Evolutionary conservation across 1,140 invertebrate species (phyloP).

Genomic region (Liolophura sinensis): DNA sequence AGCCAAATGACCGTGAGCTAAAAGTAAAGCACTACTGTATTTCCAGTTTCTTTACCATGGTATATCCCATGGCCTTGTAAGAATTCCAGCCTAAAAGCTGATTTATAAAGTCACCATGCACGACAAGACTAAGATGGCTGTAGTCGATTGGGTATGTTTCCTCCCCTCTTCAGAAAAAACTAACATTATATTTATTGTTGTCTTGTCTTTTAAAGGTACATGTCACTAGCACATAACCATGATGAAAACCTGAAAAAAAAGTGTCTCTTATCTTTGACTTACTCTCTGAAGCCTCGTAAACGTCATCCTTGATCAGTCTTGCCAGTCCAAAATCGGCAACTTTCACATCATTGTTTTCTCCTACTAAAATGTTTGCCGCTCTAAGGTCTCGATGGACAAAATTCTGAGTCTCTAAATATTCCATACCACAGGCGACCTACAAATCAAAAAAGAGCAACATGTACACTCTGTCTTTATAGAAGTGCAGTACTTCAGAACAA

Average conservation of each 20-base stretch:
- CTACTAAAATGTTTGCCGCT: conserved; percentile 78
- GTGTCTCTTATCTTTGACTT: conserved; percentile 13
- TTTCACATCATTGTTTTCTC: conserved; percentile 85
- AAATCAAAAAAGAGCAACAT: conserved; percentile 8
- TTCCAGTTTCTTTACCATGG: no score
- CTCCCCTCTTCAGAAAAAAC: no score
- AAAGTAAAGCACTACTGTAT: no score
- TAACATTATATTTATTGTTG: background rate
- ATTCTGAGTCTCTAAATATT: conserved; percentile 89
- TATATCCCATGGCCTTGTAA: no score
- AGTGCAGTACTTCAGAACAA: no score
- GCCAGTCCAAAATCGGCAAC: conserved; percentile 98
- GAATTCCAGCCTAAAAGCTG: no score
- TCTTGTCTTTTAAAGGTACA: background rate
- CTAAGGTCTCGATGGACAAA: conserved; percentile 60
- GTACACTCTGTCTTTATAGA: no score
- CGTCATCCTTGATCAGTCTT: conserved; percentile 87
- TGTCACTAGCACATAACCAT: background rate
- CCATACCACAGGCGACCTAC: conserved; percentile 76
- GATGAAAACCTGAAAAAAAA: background rate
- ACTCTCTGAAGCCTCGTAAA: conserved; percentile 93
- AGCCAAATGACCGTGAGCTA: no score
- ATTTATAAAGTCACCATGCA: no score
- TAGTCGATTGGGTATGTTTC: no score
- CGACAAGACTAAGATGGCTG: no score